These are phyloP conservation scores for Budorcas taxicolor DNA, from an alignment of 2,113 vertebrate species.

Conservation along the genomic window DNA sequence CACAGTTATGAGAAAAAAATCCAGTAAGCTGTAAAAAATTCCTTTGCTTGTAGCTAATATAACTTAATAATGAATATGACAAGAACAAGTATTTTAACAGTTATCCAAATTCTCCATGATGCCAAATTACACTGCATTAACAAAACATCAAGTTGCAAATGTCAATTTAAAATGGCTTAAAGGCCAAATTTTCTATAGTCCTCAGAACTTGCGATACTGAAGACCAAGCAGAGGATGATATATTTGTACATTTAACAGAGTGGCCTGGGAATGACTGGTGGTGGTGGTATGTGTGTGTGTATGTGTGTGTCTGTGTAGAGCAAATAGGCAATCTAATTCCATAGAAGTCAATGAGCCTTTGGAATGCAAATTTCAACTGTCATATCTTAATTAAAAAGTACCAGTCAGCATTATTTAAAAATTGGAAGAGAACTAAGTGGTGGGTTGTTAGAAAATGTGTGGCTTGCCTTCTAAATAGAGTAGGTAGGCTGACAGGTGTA, in stretches of 20 bases:
- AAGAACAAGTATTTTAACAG: constrained; percentile 48
- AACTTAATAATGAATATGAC: constrained; percentile 49
- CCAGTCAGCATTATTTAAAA: constrained; percentile 82
- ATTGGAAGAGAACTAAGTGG: constrained; percentile 81
- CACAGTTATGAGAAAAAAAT: constrained; percentile 30
- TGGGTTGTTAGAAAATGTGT: constrained; percentile 76
- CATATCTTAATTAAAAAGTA: constrained; percentile 83
- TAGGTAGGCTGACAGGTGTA: constrained; percentile 79
- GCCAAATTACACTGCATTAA: constrained; percentile 67
- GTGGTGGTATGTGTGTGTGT: neutral
- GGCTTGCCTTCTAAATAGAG: constrained; percentile 76
- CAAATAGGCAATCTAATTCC: constrained; percentile 67
- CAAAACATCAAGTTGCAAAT: constrained; percentile 63
- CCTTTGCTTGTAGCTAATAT: neutral
- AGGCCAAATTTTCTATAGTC: constrained; percentile 1
- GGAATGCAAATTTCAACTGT: constrained; percentile 84
- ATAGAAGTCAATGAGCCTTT: constrained; percentile 77
- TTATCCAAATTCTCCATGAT: constrained; percentile 40
- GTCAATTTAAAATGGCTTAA: constrained; percentile 29
- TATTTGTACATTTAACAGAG: neutral
- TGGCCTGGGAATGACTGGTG: neutral
- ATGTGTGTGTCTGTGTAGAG: neutral
- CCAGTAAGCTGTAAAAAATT: constrained; percentile 32
- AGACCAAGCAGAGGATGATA: neutral
- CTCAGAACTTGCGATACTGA: neutral